phyloP scores from a whole-genome alignment of 2,797 vertebrate genomes.

The Muraenolepis orangiensis region DNA sequence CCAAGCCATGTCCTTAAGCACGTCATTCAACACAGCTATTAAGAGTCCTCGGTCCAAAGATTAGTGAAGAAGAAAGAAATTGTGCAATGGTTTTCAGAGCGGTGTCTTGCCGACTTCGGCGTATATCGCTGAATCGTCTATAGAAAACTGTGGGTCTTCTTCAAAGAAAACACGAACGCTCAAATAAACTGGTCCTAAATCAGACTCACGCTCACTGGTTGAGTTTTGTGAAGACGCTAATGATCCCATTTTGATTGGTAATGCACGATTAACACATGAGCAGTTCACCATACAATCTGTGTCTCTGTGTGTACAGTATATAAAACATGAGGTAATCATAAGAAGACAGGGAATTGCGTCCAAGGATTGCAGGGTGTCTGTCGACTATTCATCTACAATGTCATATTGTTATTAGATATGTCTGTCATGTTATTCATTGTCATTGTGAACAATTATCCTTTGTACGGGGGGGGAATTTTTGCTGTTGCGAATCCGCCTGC shows the following conservation, averaged over 20 bases:
- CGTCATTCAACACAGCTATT: constrained; percentile 13
- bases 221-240: constrained; percentile 27
- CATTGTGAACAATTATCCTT: not conserved
- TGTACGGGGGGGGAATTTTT: not conserved
- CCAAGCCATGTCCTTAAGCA: constrained; percentile 7
- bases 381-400: constrained; percentile 35
- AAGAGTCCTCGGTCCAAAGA: constrained; percentile 7
- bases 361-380: constrained; percentile 46
- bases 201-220: not conserved
- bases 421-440: not conserved
- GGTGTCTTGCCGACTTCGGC: not conserved
- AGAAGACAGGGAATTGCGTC: constrained; percentile 45
- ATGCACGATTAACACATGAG: constrained; percentile 37
- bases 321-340: constrained; percentile 70
- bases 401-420: not conserved
- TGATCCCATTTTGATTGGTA: constrained; percentile 43
- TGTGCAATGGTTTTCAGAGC: not conserved
- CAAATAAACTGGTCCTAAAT: constrained; percentile 12
- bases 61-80: not conserved
- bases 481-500: constrained; percentile 15
- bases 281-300: constrained; percentile 49
- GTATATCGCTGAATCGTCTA: not conserved
- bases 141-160: constrained; percentile 1
- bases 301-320: constrained; percentile 49
- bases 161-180: not conserved